Base-by-base conservation (phyloP, 2,797 vertebrate genomes). In the Tamandua tetradactyla region DNA sequence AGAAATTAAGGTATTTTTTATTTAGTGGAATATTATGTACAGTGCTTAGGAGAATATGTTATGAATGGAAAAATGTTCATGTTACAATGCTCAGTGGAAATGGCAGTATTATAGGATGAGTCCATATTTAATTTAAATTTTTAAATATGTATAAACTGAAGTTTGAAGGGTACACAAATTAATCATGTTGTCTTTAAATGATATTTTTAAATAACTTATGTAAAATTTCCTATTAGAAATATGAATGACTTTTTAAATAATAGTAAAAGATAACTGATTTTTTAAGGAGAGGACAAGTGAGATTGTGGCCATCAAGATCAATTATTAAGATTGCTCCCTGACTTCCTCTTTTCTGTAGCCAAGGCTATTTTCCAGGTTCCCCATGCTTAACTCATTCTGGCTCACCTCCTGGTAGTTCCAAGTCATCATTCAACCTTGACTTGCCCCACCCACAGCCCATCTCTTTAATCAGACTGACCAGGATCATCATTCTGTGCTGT, bases 291-390 rank as follows among this genome's bases (percentile, higher is more conserved):
- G 14, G 18, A 79, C 69, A 74, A 49, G 30, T 83, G 89, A 75
- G 35, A 83, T 6, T 47, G 35, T 81, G 32, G 76, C 17, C 47
- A 44, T 83, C 27, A 12, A 89, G 87, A 68, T n/a, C 44, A 66
- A 89, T 81, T 6, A 76, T 64, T 37, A 62, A 76, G 20, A 57
- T 13, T 44, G n/a, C 9, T 30, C 47, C 78, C 57, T 92, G 42
- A 69, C 76, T 87, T 72, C 74, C 71, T 20, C 25, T 25, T 22
- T 79, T 17, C 74, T 7, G 2, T 23, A 59, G 30, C 35, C 49
- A n/a, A 7, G n/a, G 62, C 93, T 95, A 37, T 86, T 27, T 83
- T 55, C 64, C 76, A 93, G 75, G 32, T 68, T 83, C n/a, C 94
- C 52, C 57, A 59, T 15, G 20, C 35, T 84, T 12, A 59, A 69